Conservation (phyloP, 2,888 invertebrate genomes). For the Caenorhabditis sp. region DNA sequence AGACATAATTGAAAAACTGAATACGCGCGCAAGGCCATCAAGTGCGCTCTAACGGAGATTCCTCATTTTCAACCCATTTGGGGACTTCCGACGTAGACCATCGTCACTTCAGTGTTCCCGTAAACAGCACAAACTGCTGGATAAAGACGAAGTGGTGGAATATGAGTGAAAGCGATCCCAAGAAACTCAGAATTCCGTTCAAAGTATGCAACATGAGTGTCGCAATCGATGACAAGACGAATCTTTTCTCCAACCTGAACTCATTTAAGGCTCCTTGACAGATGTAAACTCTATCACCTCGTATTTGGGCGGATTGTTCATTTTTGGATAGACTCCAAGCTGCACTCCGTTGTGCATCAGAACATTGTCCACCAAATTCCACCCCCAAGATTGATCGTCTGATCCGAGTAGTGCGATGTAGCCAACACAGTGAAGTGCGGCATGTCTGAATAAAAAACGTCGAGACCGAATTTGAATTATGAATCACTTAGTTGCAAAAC, state of each 20-base stretch:
- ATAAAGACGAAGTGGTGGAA: constrained; percentile 88
- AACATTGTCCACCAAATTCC: constrained; percentile 98
- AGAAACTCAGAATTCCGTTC: constrained; percentile 94
- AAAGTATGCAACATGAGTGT: constrained; percentile 96
- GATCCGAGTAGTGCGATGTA: constrained; percentile 96
- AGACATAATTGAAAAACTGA: background rate
- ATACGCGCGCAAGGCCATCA: constrained; percentile 10
- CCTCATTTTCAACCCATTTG: constrained; percentile 85
- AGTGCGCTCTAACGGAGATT: constrained; percentile 7
- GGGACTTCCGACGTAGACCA: constrained; percentile 98
- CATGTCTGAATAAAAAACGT: constrained; percentile 87
- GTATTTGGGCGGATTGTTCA: constrained; percentile 90
- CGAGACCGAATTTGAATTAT: background rate
- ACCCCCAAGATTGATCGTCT: constrained; percentile 98
- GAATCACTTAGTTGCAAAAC: constrained; percentile 90
- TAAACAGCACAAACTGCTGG: constrained; percentile 98
- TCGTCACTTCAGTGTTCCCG: constrained; percentile 98
- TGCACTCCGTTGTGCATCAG: constrained; percentile 94
- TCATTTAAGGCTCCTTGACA: too few relatives aligned
- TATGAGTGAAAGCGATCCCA: constrained; percentile 87
- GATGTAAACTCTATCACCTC: constrained; percentile 87
- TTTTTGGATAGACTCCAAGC: constrained; percentile 85
- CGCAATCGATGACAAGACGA: constrained; percentile 97
- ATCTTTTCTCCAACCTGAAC: constrained; percentile 95
- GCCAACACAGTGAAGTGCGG: constrained; percentile 94